A percentile compares a stretch with the other conserved stretches of the same genome.
phyloP scores from a whole-genome alignment of 2,888 invertebrate genomes.

The Drosophila infuscata region DNA sequence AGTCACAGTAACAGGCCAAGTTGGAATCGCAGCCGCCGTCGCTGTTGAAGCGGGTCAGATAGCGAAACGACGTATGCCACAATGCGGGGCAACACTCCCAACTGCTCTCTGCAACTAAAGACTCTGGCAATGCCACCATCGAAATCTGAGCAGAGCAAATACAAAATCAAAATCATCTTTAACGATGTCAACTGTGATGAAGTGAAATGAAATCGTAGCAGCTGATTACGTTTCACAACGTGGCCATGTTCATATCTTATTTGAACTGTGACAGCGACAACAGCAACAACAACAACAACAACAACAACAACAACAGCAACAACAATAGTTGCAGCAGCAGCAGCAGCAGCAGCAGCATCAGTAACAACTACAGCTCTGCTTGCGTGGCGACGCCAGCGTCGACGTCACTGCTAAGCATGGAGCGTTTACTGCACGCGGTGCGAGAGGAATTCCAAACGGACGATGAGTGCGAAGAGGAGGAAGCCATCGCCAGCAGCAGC shows the following conservation, averaged over 20 bases:
- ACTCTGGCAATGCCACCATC: background rate
- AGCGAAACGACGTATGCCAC: background rate
- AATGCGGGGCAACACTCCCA: constrained; percentile 13
- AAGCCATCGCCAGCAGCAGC: constrained; percentile 11
- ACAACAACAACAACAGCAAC: constrained; percentile 10
- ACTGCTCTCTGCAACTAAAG: constrained; percentile 22
- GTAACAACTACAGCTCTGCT: constrained; percentile 27
- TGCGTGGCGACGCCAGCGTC: constrained; percentile 42
- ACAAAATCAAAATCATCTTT: constrained; percentile 28
- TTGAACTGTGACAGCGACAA: constrained; percentile 67
- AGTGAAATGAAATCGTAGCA: constrained; percentile 36
- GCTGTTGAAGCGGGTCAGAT: constrained; percentile 40
- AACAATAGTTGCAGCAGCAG: background rate
- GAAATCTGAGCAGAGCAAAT: constrained; percentile 18
- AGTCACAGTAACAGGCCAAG: constrained; percentile 10
- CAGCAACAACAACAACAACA: constrained; percentile 27
- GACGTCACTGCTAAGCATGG: constrained; percentile 68
- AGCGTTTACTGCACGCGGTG: constrained; percentile 77
- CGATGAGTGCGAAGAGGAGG: constrained; percentile 55
- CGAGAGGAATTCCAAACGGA: constrained; percentile 77
- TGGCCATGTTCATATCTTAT: constrained; percentile 79
- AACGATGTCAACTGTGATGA: constrained; percentile 59
- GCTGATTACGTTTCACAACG: constrained; percentile 15
- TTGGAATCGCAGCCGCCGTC: constrained; percentile 4
- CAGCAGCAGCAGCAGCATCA: constrained; percentile 10